A percentile compares a stretch with the other conserved stretches of the same genome.
phyloP scores from a whole-genome alignment of 1,140 invertebrate genomes.

The Chionoecetes opilio region DNA sequence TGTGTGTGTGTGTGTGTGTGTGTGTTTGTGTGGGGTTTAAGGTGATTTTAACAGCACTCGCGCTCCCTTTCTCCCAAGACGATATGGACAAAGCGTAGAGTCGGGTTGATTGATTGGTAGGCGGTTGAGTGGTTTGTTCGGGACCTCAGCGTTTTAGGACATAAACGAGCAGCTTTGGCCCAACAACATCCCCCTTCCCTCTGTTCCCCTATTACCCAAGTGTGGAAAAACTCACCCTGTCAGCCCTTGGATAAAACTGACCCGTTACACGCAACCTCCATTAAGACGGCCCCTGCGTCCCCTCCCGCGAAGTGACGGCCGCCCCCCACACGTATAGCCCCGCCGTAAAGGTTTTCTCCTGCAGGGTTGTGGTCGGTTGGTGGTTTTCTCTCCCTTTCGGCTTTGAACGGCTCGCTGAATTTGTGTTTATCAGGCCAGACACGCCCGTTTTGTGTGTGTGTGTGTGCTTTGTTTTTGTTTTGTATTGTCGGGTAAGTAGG shows the following conservation, averaged over 20 bases:
- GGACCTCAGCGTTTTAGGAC: not conserved
- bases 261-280: slow-evolving; percentile 24
- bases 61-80: too few species aligned
- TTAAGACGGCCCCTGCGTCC: not conserved
- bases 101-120: not conserved
- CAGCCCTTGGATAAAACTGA: slow-evolving; percentile 18
- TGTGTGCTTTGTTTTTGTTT: too few species aligned
- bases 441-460: too few species aligned
- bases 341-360: slow-evolving; percentile 4
- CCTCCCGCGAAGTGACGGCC: not conserved
- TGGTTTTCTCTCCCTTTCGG: not conserved
- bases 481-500: too few species aligned
- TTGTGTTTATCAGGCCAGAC: too few species aligned
- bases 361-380: not conserved
- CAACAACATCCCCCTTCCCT: not conserved
- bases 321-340: not conserved
- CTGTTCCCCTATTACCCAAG: slow-evolving; percentile 16
- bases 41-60: too few species aligned
- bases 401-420: too few species aligned
- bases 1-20: not conserved
- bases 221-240: slow-evolving; percentile 16
- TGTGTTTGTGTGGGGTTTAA: not conserved
- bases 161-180: not conserved
- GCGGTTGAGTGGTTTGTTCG: not conserved
- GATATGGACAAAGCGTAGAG: too few species aligned